These are phyloP conservation scores for Cremastinae sp. DNA, from an alignment of 2,888 invertebrate species.

Conservation along the genomic window DNA sequence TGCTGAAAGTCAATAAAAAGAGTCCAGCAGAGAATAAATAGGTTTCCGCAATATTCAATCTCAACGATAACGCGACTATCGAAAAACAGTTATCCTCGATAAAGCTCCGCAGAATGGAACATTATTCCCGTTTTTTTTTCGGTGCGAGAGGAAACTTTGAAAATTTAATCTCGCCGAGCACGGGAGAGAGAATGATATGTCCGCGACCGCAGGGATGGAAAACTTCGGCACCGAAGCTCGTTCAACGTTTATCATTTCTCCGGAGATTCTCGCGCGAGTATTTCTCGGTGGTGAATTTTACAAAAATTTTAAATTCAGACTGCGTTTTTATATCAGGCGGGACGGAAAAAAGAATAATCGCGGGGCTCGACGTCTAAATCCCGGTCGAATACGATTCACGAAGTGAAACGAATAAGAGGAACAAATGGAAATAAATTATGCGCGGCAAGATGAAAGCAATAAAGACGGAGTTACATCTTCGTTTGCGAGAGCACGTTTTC, in stretches of 20 bases:
- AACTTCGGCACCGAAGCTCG: constrained; percentile 8
- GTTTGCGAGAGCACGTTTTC: constrained; percentile 51
- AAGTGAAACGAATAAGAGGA: constrained; percentile 9
- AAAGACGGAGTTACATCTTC: constrained; percentile 22
- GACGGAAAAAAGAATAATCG: constrained; percentile 1
- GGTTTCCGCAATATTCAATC: too few species aligned
- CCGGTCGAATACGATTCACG: constrained; percentile 67
- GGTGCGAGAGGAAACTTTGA: background rate
- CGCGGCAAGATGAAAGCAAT: constrained; percentile 1
- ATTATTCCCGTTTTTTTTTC: background rate
- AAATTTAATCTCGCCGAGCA: constrained; percentile 17
- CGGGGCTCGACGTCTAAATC: constrained; percentile 5
- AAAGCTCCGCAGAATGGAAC: constrained; percentile 5
- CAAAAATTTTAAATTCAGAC: too few species aligned
- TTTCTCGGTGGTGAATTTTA: background rate
- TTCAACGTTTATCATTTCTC: constrained; percentile 27
- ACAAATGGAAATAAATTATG: background rate
- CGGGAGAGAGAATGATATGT: background rate
- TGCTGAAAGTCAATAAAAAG: too few species aligned
- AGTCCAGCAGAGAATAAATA: too few species aligned
- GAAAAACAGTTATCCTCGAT: background rate
- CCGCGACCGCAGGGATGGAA: constrained; percentile 7
- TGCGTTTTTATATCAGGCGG: constrained; percentile 30
- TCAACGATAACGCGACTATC: too few species aligned
- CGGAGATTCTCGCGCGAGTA: background rate